Evolutionary conservation across 2,797 vertebrate genomes (phyloP).

Genomic region (Tympanoctomys barrerae): DNA sequence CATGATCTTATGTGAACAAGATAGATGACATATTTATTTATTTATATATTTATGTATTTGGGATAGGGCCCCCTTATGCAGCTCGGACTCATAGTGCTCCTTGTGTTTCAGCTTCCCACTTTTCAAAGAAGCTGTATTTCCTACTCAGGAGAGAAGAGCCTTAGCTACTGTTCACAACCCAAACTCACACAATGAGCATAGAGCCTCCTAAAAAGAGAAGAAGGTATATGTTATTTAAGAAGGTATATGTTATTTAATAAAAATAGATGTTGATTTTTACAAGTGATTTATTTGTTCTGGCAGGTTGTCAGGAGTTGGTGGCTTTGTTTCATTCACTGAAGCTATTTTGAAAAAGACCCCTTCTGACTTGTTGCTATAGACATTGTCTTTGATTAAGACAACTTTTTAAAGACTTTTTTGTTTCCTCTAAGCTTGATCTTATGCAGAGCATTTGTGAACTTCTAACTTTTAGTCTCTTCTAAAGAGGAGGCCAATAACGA

Average conservation of each 20-base stretch:
- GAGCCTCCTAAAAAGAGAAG: conserved; percentile 28
- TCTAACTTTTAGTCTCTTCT: conserved; percentile 51
- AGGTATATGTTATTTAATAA: background rate
- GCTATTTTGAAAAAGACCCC: conserved; percentile 42
- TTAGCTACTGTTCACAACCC: background rate
- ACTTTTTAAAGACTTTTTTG: background rate
- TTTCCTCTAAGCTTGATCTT: background rate
- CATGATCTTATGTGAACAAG: background rate
- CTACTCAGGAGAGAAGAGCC: background rate
- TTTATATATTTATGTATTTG: no score
- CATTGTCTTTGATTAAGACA: conserved; percentile 39
- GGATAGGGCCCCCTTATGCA: no score
- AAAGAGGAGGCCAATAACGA: conserved; percentile 24
- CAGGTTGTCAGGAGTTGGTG: conserved; percentile 32
- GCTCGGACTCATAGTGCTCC: no score
- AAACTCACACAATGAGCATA: background rate
- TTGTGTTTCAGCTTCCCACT: background rate
- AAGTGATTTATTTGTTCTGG: conserved; percentile 6
- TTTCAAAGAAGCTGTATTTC: background rate
- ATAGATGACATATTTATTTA: background rate
- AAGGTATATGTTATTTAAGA: background rate
- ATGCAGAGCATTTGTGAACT: background rate
- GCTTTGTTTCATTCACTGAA: conserved; percentile 55
- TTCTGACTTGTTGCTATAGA: conserved; percentile 43
- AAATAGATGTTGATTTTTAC: conserved; percentile 2